A percentile compares a stretch with the other conserved stretches of the same genome.
Evolutionary conservation across 2,113 vertebrate genomes (phyloP).

Genomic region (Sylvietta virens): DNA sequence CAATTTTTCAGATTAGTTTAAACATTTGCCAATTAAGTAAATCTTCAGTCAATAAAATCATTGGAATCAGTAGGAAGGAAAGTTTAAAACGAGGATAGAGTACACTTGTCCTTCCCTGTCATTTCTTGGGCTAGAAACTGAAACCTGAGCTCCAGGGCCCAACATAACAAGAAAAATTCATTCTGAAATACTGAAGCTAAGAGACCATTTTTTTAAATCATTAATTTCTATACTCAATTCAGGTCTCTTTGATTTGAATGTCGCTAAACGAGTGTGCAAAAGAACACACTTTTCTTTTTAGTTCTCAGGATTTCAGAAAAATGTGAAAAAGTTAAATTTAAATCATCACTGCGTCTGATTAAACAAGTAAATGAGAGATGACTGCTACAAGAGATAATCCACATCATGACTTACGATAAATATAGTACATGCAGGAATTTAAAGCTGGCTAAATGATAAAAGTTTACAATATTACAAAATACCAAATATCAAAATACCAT

Average conservation of each 20-base stretch:
- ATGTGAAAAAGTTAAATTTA: not conserved
- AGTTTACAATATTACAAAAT: not conserved
- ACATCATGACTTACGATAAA: not conserved
- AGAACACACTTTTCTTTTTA: not conserved
- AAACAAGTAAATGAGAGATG: not conserved
- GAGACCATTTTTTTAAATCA: not conserved
- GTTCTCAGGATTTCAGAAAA: not conserved
- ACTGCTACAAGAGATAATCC: not conserved
- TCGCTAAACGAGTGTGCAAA: not conserved
- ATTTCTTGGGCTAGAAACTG: not conserved
- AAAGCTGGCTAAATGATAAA: not conserved
- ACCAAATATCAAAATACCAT: not conserved
- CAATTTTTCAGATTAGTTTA: not conserved
- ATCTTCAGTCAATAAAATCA: not conserved
- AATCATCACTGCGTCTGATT: not conserved
- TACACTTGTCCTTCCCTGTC: not conserved
- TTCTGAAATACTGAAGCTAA: not conserved
- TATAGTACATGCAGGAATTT: not conserved
- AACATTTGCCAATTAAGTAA: not conserved
- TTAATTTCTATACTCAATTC: not conserved
- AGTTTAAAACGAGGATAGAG: not conserved
- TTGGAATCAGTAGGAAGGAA: not conserved
- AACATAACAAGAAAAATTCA: not conserved
- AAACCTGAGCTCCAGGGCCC: not conserved
- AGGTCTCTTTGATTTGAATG: not conserved